A percentile compares a stretch with the other conserved stretches of the same genome.
These are phyloP conservation scores for Gymnorhina tibicen DNA, from an alignment of 2,113 vertebrate species.

Conservation along the genomic window DNA sequence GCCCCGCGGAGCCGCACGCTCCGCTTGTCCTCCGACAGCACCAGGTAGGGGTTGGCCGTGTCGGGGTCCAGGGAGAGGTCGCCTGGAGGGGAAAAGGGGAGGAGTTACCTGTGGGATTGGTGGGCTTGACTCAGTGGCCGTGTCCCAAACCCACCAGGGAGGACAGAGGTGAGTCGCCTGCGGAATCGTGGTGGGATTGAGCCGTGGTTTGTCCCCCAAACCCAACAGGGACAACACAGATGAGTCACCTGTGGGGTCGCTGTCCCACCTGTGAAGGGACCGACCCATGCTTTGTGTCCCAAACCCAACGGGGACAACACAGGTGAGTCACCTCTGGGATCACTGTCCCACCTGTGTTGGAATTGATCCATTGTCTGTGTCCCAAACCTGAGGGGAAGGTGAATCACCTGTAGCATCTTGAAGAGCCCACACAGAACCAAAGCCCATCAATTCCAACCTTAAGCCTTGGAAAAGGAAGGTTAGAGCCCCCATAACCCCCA, in stretches of 20 bases:
- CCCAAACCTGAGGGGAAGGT: background rate
- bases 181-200: background rate
- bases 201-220: background rate
- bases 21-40: constrained; percentile 44
- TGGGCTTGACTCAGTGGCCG: background rate
- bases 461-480: background rate
- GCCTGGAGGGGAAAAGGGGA: background rate
- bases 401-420: background rate
- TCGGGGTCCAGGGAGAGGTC: constrained; percentile 53
- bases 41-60: constrained; percentile 58
- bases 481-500: background rate
- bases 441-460: background rate
- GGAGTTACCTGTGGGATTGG: background rate
- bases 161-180: background rate
- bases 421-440: background rate
- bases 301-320: too few relatives aligned
- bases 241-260: background rate
- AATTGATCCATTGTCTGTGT: background rate
- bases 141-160: too few relatives aligned
- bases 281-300: background rate
- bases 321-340: background rate
- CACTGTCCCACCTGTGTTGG: background rate
- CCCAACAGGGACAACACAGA: background rate
- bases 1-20: constrained; percentile 31
- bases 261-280: too few relatives aligned